Evolutionary conservation across 2,113 vertebrate genomes (phyloP).

Genomic region (Atractosteus spatula): DNA sequence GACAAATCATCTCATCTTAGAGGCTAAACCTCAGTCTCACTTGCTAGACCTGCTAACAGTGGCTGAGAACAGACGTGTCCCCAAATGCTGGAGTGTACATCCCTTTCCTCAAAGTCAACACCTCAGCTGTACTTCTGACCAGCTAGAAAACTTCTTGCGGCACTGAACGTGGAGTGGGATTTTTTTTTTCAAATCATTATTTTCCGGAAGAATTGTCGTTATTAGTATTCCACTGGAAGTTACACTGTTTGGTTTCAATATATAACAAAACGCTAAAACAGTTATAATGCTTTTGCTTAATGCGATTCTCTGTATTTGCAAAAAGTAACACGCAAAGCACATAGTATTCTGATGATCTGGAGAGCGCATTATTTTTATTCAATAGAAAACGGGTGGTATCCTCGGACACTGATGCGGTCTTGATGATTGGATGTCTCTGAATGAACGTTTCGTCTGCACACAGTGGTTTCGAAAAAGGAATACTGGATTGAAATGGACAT

Average conservation of each 20-base stretch:
- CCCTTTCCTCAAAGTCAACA: no score
- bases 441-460: background rate
- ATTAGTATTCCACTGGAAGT: background rate
- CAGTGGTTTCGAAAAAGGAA: background rate
- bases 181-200: no score
- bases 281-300: no score
- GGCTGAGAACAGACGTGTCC: slow-evolving; percentile 6
- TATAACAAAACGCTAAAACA: no score
- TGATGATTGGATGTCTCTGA: slow-evolving; percentile 3
- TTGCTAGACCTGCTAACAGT: slow-evolving; percentile 5
- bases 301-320: background rate
- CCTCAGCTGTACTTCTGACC: no score
- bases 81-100: background rate
- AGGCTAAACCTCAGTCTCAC: background rate
- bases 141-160: no score
- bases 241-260: background rate
- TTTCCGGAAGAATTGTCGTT: no score
- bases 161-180: no score
- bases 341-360: background rate
- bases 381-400: background rate
- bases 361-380: background rate
- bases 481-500: slow-evolving; percentile 9
- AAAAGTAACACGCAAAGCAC: background rate
- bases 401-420: background rate
- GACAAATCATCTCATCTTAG: background rate